Base-by-base conservation (phyloP, 2,113 vertebrate species). In the Lophotis ruficrista region DNA sequence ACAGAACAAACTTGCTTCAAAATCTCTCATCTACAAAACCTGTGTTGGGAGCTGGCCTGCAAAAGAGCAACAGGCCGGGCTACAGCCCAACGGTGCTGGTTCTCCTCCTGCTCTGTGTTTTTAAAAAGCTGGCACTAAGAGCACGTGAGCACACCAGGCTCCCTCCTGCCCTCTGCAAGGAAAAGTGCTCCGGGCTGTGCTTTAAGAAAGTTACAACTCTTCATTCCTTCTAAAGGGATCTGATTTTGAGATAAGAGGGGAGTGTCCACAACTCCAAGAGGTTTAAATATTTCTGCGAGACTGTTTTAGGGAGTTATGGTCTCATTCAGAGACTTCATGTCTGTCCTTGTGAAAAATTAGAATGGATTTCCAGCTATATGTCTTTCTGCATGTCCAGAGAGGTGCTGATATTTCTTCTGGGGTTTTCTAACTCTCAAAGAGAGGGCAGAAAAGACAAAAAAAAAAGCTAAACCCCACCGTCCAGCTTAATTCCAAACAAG, bases 191-290 rank as follows among this genome's bases (percentile, higher is more conserved):
- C 3, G 11, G 48, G 81, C 58, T 77, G 6, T 6, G 24, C 86
- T 73, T 84, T 37, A 47, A 53, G 38, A 80, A 45, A 12, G 58
- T 45, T 13, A 14, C 38, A 64, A 33, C 33, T 69, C 53, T 14
- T 87, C 89, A 35, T 12, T 95, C 90, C 57, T 69, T 53, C 58
- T 18, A 6, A 12, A 94, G 33, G 51, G 68, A 87, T 87, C 87
- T 33, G 81, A 48, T 75, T 20, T 28, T 57, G 43, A 95, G 95
- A 89, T 87, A 96, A 93, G 80, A 89, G 4, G 35, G 86, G 91
- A 92, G 79, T 31, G 79, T 47, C 71, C 86, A 69, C 41, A 86
- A 30, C 54, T 83, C 50, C 89, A 93, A 92, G 56, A 57, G 70
- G 45, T 4, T 71, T 17, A 68, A 85, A 25, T 69, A 25, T 41